These are phyloP conservation scores for Myocastor coypus DNA, from an alignment of 2,113 vertebrate species.

Conservation along the genomic window DNA sequence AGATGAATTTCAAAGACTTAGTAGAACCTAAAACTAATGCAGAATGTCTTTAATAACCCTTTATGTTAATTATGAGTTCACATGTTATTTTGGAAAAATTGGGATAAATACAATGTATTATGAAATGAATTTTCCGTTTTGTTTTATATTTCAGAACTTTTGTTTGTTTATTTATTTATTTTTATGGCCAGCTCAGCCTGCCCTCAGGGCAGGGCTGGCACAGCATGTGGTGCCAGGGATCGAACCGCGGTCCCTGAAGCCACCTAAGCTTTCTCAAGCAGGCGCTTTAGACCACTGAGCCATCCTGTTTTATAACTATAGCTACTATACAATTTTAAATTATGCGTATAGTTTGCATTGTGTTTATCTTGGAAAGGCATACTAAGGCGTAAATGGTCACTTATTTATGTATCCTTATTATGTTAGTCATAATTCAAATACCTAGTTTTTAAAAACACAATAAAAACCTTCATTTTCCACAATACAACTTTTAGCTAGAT, in stretches of 20 bases:
- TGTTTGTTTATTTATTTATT: too few species aligned
- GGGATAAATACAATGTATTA: constrained; percentile 27
- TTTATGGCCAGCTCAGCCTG: too few species aligned
- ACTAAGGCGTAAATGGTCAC: neutral
- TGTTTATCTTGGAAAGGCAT: constrained; percentile 2
- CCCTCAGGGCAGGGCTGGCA: too few species aligned
- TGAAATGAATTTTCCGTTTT: constrained; percentile 22
- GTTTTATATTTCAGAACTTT: too few species aligned
- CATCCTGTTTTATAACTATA: neutral
- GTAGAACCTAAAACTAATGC: neutral
- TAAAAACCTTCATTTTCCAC: constrained; percentile 43
- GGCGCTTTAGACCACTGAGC: too few species aligned
- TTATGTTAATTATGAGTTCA: constrained; percentile 21
- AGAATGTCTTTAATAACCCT: constrained; percentile 16
- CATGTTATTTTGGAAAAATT: constrained; percentile 36
- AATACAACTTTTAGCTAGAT: constrained; percentile 50
- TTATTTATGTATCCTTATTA: neutral
- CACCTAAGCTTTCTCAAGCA: too few species aligned
- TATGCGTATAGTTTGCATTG: neutral
- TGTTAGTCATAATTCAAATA: constrained; percentile 21
- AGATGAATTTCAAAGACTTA: constrained; percentile 16
- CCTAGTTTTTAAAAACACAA: constrained; percentile 38
- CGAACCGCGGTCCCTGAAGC: too few species aligned
- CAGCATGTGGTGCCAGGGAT: too few species aligned
- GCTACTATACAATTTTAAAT: constrained; percentile 16